Conservation (phyloP, 2,888 invertebrate species). For the Ellobium chinense region DNA sequence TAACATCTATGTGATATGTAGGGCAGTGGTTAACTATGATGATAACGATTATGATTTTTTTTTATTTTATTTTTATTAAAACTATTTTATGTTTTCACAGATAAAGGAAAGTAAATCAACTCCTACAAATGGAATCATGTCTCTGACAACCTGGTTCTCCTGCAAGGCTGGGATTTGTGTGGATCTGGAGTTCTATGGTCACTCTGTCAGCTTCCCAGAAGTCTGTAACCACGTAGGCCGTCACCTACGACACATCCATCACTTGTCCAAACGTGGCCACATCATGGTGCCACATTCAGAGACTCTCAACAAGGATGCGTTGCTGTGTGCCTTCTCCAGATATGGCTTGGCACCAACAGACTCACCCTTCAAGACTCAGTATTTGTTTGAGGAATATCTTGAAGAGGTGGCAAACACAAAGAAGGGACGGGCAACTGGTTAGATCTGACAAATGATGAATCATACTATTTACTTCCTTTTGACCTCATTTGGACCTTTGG, state of each 20-base stretch:
- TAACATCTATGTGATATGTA: no score
- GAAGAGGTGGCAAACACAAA: no score
- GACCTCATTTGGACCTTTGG: no score
- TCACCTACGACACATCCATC: not conserved
- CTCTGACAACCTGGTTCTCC: constrained; percentile 2
- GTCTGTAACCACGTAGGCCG: not conserved
- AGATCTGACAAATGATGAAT: no score
- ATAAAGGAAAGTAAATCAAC: not conserved
- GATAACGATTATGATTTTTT: no score
- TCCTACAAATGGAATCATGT: not conserved
- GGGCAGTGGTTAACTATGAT: no score
- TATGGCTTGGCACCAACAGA: not conserved
- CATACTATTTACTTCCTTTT: no score
- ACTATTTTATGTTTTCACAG: no score
- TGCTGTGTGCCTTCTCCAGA: not conserved
- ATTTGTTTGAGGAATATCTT: not conserved
- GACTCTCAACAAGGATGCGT: not conserved
- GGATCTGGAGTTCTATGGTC: not conserved
- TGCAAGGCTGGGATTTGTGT: not conserved
- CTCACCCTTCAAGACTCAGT: not conserved
- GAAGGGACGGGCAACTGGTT: no score
- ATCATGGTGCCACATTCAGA: not conserved
- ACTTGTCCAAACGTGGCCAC: not conserved
- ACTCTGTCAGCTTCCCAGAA: not conserved
- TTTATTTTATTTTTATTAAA: no score